Evolutionary conservation across 1,140 invertebrate genomes (phyloP).

Genomic region (Pantala flavescens): DNA sequence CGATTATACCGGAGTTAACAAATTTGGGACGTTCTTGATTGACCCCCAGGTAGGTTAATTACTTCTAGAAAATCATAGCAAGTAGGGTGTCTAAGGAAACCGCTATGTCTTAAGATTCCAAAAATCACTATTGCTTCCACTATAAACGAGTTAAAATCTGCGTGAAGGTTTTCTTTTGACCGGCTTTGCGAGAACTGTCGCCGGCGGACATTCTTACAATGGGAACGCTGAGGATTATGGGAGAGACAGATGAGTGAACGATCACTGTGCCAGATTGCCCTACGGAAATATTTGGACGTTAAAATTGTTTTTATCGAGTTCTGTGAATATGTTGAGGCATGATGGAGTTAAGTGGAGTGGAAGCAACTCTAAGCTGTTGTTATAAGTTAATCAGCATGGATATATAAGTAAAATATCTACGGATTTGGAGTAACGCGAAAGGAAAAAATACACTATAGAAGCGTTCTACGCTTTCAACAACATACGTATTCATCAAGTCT

Average conservation of each 20-base stretch:
- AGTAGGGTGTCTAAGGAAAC: conserved; percentile 21
- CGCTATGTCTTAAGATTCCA: conserved; percentile 12
- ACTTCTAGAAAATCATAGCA: conserved; percentile 19
- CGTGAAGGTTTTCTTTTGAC: neutral
- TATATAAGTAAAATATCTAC: neutral
- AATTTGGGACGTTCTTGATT: conserved; percentile 29
- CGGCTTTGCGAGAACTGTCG: conserved; percentile 12
- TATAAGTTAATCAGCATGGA: neutral
- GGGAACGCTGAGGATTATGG: conserved; percentile 20
- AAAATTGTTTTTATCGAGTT: neutral
- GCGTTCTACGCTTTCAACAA: conserved; percentile 5
- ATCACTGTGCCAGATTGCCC: conserved; percentile 14
- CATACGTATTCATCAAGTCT: conserved; percentile 9
- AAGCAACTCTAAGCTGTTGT: neutral
- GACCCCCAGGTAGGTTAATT: conserved; percentile 25
- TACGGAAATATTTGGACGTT: conserved; percentile 9
- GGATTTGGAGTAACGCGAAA: neutral
- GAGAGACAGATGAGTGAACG: conserved; percentile 18
- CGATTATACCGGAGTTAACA: conserved; percentile 29
- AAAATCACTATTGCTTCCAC: conserved; percentile 11
- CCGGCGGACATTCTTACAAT: conserved; percentile 22
- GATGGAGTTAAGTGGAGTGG: neutral
- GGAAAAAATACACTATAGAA: neutral
- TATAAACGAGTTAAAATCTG: neutral
- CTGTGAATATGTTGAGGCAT: neutral